Percentiles rank a stretch among this genome's conserved stretches.
phyloP scores from a whole-genome alignment of 2,888 invertebrate species.

The Myopa tessellatipennis region DNA sequence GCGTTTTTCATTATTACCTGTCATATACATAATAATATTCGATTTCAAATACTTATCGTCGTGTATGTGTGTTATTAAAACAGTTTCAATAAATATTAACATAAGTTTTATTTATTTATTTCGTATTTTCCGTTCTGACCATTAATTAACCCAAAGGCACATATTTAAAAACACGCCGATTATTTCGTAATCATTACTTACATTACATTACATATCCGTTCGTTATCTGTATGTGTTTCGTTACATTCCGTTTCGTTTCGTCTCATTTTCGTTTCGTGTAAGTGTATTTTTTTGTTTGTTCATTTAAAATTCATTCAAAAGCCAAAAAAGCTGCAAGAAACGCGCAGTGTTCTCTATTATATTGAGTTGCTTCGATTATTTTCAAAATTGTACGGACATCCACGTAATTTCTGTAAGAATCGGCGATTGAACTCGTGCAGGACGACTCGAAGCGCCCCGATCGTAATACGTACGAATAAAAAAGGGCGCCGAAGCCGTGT shows the following conservation, averaged over 20 bases:
- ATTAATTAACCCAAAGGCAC: constrained; percentile 28
- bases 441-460: not conserved
- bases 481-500: not conserved
- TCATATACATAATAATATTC: constrained; percentile 20
- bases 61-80: constrained; percentile 61
- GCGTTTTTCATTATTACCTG: constrained; percentile 33
- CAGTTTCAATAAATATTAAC: constrained; percentile 34
- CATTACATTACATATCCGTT: not conserved
- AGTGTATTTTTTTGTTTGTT: not conserved
- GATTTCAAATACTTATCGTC: constrained; percentile 57
- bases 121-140: constrained; percentile 17
- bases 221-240: not conserved
- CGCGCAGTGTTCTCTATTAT: too few species aligned
- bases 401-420: not conserved
- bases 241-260: constrained; percentile 25
- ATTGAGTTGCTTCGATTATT: not conserved
- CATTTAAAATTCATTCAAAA: constrained; percentile 5
- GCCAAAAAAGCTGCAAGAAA: too few species aligned
- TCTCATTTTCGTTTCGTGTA: constrained; percentile 7
- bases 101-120: constrained; percentile 29
- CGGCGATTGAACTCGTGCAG: not conserved
- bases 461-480: not conserved
- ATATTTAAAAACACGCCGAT: not conserved
- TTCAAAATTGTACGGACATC: constrained; percentile 6
- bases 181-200: constrained; percentile 23